Evolutionary conservation across 2,888 invertebrate species (phyloP).

Genomic region (Ochropleura plecta): DNA sequence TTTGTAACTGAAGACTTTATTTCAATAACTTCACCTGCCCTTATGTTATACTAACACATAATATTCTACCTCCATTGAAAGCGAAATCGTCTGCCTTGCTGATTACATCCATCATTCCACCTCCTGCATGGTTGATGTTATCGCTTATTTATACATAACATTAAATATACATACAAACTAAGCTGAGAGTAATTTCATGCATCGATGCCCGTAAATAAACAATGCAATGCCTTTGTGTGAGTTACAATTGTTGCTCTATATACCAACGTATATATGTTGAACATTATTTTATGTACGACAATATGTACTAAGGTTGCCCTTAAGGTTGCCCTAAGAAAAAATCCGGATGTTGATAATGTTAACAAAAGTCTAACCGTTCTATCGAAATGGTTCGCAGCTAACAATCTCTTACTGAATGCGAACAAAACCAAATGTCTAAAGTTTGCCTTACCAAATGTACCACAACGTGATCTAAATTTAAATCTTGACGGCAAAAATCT

Average conservation of each 20-base stretch:
- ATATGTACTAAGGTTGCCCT: conserved; percentile 46
- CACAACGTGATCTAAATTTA: too few relatives aligned
- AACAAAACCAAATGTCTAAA: too few relatives aligned
- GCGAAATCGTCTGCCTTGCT: conserved; percentile 12
- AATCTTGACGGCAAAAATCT: too few relatives aligned
- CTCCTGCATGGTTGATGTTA: conserved; percentile 45
- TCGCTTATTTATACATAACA: conserved; percentile 42
- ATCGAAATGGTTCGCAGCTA: too few relatives aligned
- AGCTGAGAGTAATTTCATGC: conserved; percentile 81
- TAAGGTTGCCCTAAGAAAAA: too few relatives aligned
- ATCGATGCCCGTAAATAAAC: conserved; percentile 76
- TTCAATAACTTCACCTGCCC: background rate
- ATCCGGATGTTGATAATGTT: too few relatives aligned
- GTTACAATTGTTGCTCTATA: conserved; percentile 56
- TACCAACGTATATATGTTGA: conserved; percentile 13
- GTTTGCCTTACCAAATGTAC: too few relatives aligned
- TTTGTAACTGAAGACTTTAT: background rate
- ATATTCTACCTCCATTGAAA: conserved; percentile 22
- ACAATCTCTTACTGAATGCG: too few relatives aligned
- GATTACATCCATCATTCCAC: conserved; percentile 35
- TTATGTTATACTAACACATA: background rate
- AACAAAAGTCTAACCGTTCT: too few relatives aligned
- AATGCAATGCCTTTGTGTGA: conserved; percentile 75
- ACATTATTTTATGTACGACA: conserved; percentile 39
- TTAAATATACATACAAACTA: conserved; percentile 57